Percentiles rank a stretch among this genome's conserved stretches.
phyloP scores from a whole-genome alignment of 1,140 invertebrate species.

The Hylaeus volcanicus region DNA sequence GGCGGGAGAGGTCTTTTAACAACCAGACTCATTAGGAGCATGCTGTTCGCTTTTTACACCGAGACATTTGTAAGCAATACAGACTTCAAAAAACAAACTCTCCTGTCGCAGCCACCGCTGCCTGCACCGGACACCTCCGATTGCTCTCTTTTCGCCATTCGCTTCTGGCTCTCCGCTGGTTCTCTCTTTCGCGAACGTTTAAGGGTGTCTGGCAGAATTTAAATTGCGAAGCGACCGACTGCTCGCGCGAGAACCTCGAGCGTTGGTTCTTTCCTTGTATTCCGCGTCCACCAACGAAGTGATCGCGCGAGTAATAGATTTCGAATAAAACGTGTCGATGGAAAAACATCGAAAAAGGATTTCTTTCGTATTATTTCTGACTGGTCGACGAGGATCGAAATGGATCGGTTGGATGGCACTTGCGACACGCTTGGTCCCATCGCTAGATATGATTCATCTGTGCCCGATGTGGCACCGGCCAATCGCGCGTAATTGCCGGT shows the following conservation, averaged over 20 bases:
- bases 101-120: slow-evolving; percentile 64
- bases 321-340: too few species aligned
- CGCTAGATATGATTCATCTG: neutral
- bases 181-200: slow-evolving; percentile 33
- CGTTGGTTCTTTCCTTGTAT: too few species aligned
- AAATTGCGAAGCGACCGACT: slow-evolving; percentile 55
- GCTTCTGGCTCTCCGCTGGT: slow-evolving; percentile 18
- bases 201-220: slow-evolving; percentile 70
- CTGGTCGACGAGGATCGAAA: too few species aligned
- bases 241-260: slow-evolving; percentile 26
- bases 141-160: slow-evolving; percentile 69
- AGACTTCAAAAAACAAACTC: slow-evolving; percentile 80
- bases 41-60: slow-evolving; percentile 77
- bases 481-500: neutral
- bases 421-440: neutral
- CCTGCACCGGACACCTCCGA: slow-evolving; percentile 39
- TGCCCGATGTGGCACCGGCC: neutral
- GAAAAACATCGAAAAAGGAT: too few species aligned
- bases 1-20: slow-evolving; percentile 77
- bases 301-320: too few species aligned
- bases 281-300: too few species aligned
- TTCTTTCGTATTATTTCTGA: too few species aligned
- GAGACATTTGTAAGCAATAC: slow-evolving; percentile 81
- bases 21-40: slow-evolving; percentile 80
- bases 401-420: neutral